Evolutionary conservation across 2,113 vertebrate genomes (phyloP), one percentile per base, ranked within the genome.

Genomic region (Lophura nycthemera): DNA sequence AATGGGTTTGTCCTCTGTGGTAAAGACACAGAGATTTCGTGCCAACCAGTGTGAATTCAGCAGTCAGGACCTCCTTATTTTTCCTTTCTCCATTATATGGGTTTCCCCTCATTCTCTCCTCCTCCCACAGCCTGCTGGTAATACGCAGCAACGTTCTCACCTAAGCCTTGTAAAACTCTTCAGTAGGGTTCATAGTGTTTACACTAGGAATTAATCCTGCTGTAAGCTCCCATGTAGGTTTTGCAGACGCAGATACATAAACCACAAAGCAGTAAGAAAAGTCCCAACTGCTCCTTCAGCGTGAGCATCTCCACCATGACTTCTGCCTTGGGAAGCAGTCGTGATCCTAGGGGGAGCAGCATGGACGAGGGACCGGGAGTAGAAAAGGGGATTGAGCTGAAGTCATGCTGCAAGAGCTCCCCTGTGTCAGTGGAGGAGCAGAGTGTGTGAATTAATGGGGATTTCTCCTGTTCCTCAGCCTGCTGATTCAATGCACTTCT

Each of bases 181-280:
- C 65, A 56, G 83, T 6, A 2, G 50, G 36, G 57, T 7, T 77
- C 7, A 30, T 2, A 36, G 20, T 92, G 90, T 95, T 95, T 93
- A 74, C 69, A 65, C 11, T 42, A 10, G 86, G 66, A 74, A 84
- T 71, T 50, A 47, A 92, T 92, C 81, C 79, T 93, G 34, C 83
- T 52, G 45, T 22, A 50, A 94, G 85, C 92, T 93, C 38, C 91
- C 16, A 11, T 0, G 0, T 1, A 43, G 69, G 32, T 57, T 94
- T 94, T 79, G 50, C 83, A 93, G 94, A 89, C 85, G 75, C 36
- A n/a, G 24, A 70, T 52, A 73, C 52, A 32, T 22, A 76, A 93
- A 92, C 92, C 50, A 52, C 32, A 66, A 34, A 67, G 45, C 2
- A 13, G 43, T 43, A 59, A 40, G 83, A 79, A 87, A 66, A 83